phyloP scores from a whole-genome alignment of 2,113 vertebrate species.

The Tachysurus vachellii region DNA sequence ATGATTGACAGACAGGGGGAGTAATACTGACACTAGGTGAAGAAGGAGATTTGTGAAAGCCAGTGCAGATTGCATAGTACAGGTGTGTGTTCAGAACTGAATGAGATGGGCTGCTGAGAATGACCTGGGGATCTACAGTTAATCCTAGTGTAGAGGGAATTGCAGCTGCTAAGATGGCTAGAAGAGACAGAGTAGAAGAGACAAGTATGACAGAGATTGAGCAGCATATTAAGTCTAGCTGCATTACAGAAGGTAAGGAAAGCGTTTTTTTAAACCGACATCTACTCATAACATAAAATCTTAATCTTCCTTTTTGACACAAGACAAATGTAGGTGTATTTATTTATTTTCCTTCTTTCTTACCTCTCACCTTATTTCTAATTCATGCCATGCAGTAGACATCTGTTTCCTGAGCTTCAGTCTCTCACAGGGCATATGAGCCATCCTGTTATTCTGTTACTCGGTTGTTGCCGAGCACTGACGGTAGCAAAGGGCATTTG shows the following conservation, averaged over 20 bases:
- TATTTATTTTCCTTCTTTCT: background rate
- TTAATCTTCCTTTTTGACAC: background rate
- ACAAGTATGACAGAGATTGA: background rate
- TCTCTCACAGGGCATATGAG: background rate
- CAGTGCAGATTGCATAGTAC: background rate
- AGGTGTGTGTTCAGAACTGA: background rate
- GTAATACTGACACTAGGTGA: background rate
- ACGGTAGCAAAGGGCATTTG: conserved; percentile 15
- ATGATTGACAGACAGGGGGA: background rate
- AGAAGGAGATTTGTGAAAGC: background rate
- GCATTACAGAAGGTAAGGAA: background rate
- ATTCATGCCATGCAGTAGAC: conserved; percentile 18
- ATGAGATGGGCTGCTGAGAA: background rate
- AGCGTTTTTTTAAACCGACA: background rate
- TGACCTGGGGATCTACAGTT: conserved; percentile 5
- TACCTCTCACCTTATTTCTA: conserved; percentile 1
- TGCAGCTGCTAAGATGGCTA: background rate
- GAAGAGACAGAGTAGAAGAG: background rate
- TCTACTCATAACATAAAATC: background rate
- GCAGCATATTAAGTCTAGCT: conserved; percentile 1
- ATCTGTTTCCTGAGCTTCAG: background rate
- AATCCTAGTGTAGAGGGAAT: background rate
- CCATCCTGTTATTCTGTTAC: conserved; percentile 14
- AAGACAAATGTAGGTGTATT: background rate
- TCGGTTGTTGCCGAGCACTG: background rate